Percentiles rank a stretch among this genome's conserved stretches.
Conservation (phyloP, 2,888 invertebrate species). For the Zaprionus lineosus region DNA sequence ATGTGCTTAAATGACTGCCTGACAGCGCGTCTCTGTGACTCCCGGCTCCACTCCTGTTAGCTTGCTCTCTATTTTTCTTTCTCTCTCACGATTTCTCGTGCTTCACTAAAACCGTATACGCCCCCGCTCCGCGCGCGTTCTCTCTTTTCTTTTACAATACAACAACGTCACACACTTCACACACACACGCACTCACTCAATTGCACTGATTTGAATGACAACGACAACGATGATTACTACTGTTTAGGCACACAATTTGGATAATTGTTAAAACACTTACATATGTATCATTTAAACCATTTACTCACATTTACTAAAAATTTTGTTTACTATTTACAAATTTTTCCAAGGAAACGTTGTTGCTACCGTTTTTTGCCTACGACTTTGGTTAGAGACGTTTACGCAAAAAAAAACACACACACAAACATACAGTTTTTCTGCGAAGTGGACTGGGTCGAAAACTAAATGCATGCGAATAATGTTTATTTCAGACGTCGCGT, state of each 20-base stretch:
- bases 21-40: constrained; percentile 28
- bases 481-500: constrained; percentile 10
- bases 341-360: constrained; percentile 77
- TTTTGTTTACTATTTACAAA: constrained; percentile 77
- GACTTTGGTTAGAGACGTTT: constrained; percentile 65
- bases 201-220: constrained; percentile 68
- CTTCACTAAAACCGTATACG: constrained; percentile 45
- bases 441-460: constrained; percentile 15
- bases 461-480: constrained; percentile 29
- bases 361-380: constrained; percentile 64
- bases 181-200: constrained; percentile 46
- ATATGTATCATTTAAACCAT: constrained; percentile 21
- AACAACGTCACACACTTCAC: constrained; percentile 67
- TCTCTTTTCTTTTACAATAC: constrained; percentile 58
- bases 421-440: constrained; percentile 30
- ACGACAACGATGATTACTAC: constrained; percentile 55
- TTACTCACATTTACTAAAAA: constrained; percentile 60
- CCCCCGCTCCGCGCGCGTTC: constrained; percentile 53
- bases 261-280: constrained; percentile 19
- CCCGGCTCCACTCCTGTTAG: constrained; percentile 35
- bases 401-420: constrained; percentile 52
- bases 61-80: constrained; percentile 10
- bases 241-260: constrained; percentile 37
- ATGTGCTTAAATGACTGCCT: constrained; percentile 40
- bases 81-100: constrained; percentile 20